A percentile compares a stretch with the other conserved stretches of the same genome.
Evolutionary conservation across 2,113 vertebrate species (phyloP).

Genomic region (Campylorhamphus procurvoides): DNA sequence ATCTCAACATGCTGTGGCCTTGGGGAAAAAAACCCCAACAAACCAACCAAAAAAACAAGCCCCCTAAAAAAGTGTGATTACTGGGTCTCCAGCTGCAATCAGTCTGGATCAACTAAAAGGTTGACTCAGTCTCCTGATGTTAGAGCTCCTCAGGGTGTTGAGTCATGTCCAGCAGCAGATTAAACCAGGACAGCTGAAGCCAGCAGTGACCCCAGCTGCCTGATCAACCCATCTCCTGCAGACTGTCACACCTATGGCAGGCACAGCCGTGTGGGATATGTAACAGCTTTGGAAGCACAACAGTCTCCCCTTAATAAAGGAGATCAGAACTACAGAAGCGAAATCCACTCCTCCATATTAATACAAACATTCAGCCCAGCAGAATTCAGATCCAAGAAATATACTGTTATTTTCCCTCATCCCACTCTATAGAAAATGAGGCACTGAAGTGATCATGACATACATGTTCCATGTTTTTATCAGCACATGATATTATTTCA

Average conservation of each 20-base stretch:
- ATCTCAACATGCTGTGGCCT: background rate
- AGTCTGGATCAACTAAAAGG: constrained; percentile 28
- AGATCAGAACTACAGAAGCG: background rate
- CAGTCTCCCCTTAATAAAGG: background rate
- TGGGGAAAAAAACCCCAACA: background rate
- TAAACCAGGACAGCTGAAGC: background rate
- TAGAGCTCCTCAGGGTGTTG: constrained; percentile 39
- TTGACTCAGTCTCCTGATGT: constrained; percentile 25
- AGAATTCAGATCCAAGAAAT: background rate
- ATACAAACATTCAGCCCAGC: background rate
- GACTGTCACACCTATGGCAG: background rate
- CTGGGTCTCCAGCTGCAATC: constrained; percentile 47
- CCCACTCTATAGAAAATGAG: background rate
- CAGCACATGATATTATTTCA: background rate
- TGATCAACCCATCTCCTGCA: constrained; percentile 23
- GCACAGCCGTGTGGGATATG: background rate
- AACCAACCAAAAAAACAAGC: background rate
- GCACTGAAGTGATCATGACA: background rate
- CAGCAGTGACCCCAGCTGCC: background rate
- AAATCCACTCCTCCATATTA: background rate
- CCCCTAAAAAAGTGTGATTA: background rate
- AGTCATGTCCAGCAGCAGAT: constrained; percentile 26
- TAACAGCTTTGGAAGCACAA: background rate
- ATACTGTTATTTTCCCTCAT: background rate
- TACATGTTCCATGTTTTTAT: background rate